Conservation (phyloP, 2,797 vertebrate genomes). For the Adelosebastes latens region DNA sequence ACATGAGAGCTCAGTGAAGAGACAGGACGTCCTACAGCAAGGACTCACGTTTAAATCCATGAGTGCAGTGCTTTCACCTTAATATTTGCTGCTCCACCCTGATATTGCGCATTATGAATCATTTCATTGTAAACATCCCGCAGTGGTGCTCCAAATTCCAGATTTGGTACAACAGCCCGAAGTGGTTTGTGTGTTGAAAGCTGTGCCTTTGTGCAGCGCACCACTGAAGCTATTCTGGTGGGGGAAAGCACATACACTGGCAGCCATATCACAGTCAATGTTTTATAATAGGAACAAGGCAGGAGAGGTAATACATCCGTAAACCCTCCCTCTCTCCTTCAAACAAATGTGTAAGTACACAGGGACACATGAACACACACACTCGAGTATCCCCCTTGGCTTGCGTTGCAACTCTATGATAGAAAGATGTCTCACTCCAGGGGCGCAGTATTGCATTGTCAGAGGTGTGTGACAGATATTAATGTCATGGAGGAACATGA, state of each 20-base stretch:
- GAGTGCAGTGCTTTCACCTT: slow-evolving; percentile 20
- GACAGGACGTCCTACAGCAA: slow-evolving; percentile 45
- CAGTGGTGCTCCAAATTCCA: slow-evolving; percentile 44
- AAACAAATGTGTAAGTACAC: slow-evolving; percentile 46
- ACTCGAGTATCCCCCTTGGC: slow-evolving; percentile 41
- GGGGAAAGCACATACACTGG: slow-evolving; percentile 21
- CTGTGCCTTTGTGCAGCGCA: slow-evolving; percentile 22
- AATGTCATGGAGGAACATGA: slow-evolving; percentile 77
- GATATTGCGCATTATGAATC: slow-evolving; percentile 46
- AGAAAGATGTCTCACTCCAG: slow-evolving; percentile 70
- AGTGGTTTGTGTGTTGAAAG: slow-evolving; percentile 47
- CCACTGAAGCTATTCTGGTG: slow-evolving; percentile 42
- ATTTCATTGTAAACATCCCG: slow-evolving; percentile 55
- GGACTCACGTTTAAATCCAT: slow-evolving; percentile 41
- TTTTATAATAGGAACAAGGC: slow-evolving; percentile 53
- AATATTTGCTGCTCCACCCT: slow-evolving; percentile 22
- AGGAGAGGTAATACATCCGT: slow-evolving; percentile 31
- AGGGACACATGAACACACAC: slow-evolving; percentile 17
- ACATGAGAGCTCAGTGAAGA: slow-evolving; percentile 2
- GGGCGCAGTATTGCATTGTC: slow-evolving; percentile 74
- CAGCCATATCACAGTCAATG: slow-evolving; percentile 48
- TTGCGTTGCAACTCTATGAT: slow-evolving; percentile 50
- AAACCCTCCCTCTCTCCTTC: slow-evolving; percentile 42
- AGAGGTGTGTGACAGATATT: slow-evolving; percentile 80
- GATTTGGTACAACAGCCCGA: slow-evolving; percentile 51